These are phyloP conservation scores for Falco berigora DNA, from an alignment of 2,797 vertebrate species.

Conservation along the genomic window DNA sequence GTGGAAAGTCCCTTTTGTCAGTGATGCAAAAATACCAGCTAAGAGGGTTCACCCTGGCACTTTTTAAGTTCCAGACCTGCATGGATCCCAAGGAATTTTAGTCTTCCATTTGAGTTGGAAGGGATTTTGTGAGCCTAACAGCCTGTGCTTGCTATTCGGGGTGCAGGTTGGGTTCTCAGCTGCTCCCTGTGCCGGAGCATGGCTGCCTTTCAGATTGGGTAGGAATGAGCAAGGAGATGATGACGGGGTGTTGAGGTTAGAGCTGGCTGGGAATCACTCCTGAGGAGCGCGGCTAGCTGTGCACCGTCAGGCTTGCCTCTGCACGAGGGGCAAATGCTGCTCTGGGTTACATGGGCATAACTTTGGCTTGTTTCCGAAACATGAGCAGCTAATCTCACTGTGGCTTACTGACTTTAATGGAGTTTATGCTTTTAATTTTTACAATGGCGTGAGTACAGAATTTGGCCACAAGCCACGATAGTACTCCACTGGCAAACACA, in stretches of 20 bases:
- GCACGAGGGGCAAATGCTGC: background rate
- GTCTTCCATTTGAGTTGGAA: background rate
- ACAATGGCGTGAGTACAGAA: background rate
- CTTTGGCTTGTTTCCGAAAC: background rate
- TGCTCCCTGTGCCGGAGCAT: fast-evolving
- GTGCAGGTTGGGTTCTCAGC: fast-evolving
- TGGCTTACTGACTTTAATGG: background rate
- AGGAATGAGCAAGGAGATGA: background rate
- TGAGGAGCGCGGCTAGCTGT: background rate
- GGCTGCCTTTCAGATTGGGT: background rate
- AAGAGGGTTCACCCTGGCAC: background rate
- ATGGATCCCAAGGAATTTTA: background rate
- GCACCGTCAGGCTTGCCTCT: background rate
- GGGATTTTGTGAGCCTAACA: background rate
- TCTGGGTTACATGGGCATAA: background rate
- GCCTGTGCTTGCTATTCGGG: background rate
- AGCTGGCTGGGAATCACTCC: background rate
- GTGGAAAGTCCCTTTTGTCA: background rate
- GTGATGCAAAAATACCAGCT: background rate
- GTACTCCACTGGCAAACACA: background rate
- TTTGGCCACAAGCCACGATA: background rate
- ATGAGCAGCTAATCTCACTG: background rate
- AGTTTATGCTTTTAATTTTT: background rate
- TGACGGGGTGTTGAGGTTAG: background rate
- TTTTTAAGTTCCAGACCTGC: background rate